Base-by-base conservation (phyloP, 2,797 vertebrate genomes). In the Melanogrammus aeglefinus region DNA sequence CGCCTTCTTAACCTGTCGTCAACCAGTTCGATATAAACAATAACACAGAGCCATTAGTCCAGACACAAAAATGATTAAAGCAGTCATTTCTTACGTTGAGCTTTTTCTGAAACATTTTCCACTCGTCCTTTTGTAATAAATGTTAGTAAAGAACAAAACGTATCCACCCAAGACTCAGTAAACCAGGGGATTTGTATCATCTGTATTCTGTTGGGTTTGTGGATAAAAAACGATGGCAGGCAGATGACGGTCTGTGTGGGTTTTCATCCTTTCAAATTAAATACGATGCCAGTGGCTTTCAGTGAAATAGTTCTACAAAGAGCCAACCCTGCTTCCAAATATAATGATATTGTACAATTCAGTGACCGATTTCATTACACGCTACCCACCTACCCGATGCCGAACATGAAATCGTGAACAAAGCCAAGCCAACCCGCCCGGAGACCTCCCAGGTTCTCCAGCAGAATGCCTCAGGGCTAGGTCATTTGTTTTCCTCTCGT, bases 1-100 rank as follows among this genome's bases (percentile, higher is more conserved):
- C 0, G 98, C 98, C 93, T 99, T 99, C 91, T 99, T 99, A 33
- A 99, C 98, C 97, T 99, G 91, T 7, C 63, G 77, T 38, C 74
- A 75, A 80, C 85, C 14, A 85, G 73, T 29, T 33, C 8, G 21
- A 57, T 51, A 74, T 10, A 9, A 72, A 81, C 66, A 73, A 73
- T 24, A 27, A 29, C 18, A 77, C 21, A 77, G 31, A 71, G 1
- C 69, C 16, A 66, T 51, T 2, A 73, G 9, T n/a, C 3, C n/a
- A 63, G 6, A 63, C 9, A 63, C 8, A 63, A 9, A n/a, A 9
- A 63, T n/a, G 57, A 24, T 63, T 2, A 24, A 63, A 24, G 47
- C 3, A 57, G 47, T n/a, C 57, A 63, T 63, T 1, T 24, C 57
- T n/a, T 63, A n/a, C 0, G 57, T 63, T 63, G 57, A 63, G 7